A percentile compares a stretch with the other conserved stretches of the same genome.
Evolutionary conservation across 2,888 invertebrate species (phyloP).

Genomic region (Amiota minor): DNA sequence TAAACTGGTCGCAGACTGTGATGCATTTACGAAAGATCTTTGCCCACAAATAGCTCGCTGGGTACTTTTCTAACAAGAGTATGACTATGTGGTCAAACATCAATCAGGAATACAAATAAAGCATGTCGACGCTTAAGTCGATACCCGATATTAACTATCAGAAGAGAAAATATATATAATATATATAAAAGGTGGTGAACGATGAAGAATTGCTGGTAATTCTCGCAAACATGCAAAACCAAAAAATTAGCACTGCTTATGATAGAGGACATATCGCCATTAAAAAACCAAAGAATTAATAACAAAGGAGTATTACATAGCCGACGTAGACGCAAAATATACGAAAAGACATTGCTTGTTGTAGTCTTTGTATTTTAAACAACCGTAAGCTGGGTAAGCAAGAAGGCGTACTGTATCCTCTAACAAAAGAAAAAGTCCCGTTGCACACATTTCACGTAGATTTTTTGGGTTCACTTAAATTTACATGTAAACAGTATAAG

Average conservation of each 20-base stretch:
- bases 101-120: neutral
- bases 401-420: slow-evolving; percentile 42
- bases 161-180: neutral
- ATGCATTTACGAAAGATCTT: slow-evolving; percentile 15
- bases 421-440: slow-evolving; percentile 44
- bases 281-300: slow-evolving; percentile 41
- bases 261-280: slow-evolving; percentile 48
- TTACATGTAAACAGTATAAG: slow-evolving; percentile 54
- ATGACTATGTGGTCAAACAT: slow-evolving; percentile 29
- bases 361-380: no score
- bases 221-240: slow-evolving; percentile 34
- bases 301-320: slow-evolving; percentile 41
- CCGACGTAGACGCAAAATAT: slow-evolving; percentile 43
- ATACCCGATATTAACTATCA: neutral
- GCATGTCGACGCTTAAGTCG: neutral
- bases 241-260: slow-evolving; percentile 43
- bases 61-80: neutral
- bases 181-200: slow-evolving; percentile 12
- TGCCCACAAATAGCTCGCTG: neutral
- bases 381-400: slow-evolving; percentile 44
- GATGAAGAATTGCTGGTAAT: no score
- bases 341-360: slow-evolving; percentile 38
- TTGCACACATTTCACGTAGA: slow-evolving; percentile 56
- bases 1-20: slow-evolving; percentile 34
- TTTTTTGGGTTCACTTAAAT: slow-evolving; percentile 64